Base-by-base conservation (phyloP, 2,113 vertebrate species). In the Cygnus atratus region DNA sequence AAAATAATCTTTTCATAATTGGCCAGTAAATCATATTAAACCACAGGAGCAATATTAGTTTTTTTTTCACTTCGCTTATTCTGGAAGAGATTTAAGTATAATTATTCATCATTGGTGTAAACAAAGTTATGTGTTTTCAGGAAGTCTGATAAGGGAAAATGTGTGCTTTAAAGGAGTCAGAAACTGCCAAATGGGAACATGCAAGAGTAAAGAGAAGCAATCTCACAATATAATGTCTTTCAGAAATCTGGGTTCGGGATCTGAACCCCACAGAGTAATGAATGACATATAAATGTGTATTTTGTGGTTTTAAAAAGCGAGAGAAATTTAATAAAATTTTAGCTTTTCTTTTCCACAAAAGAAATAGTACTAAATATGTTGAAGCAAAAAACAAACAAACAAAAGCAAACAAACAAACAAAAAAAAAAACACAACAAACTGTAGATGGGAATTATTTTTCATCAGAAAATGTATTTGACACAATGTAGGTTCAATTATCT, bases 1-100 rank as follows among this genome's bases (percentile, higher is more conserved):
- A 63, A 95, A 96, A 92, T 93, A 87, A 91, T 90, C 6, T 94
- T 87, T 93, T 96, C 91, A 31, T 90, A 91, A 96, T 72, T 90
- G 87, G 28, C 72, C 52, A 94, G 68, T 78, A 85, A 82, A 88
- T 59, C 66, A 66, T 57, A 62, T 58, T 95, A 90, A 96, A 70
- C 48, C 55, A 63, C 62, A 91, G 37, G 54, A 95, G 52, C 93
- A 97, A 90, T 92, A 90, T 20, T 90, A 58, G 54, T 67, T 93
- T 94, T 88, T 68, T 70, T 84, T 87, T 1, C 33, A 39, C 39
- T 84, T 67, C 20, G 63, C 84, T 83, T 87, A 28, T 57, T 85
- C 66, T 71, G 55, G 72, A 87, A 95, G 58, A 92, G 29, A 31
- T 0, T 0, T 33, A 54, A 62, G 9, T 41, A 41, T 91, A 87